phyloP scores from a whole-genome alignment of 2,113 vertebrate genomes.

The Halcyon malimbica region DNA sequence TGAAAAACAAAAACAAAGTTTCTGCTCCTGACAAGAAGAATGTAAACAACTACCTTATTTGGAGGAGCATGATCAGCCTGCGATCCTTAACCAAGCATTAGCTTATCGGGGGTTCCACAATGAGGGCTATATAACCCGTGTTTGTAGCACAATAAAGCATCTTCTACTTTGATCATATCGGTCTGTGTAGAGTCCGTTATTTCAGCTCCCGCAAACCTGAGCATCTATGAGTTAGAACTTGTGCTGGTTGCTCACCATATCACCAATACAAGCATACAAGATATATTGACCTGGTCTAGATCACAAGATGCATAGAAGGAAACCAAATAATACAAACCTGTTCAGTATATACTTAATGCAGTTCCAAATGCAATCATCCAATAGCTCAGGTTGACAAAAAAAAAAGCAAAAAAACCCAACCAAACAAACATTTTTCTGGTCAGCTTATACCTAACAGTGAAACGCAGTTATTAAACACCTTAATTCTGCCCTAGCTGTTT shows the following conservation, averaged over 20 bases:
- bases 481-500: neutral
- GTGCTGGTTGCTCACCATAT: neutral
- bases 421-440: neutral
- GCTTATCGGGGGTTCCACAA: too few species aligned
- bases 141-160: too few species aligned
- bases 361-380: neutral
- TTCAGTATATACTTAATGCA: neutral
- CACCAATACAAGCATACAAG: neutral
- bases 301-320: neutral
- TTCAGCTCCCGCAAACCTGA: neutral
- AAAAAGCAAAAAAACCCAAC: neutral
- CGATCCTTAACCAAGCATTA: too few species aligned
- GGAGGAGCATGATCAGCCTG: too few species aligned
- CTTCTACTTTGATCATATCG: too few species aligned
- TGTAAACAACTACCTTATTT: too few species aligned
- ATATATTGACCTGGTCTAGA: neutral
- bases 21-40: too few species aligned
- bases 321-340: neutral
- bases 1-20: too few species aligned
- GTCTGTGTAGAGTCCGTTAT: too few species aligned
- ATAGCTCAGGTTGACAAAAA: neutral
- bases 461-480: neutral
- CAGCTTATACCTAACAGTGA: neutral
- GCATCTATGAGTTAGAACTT: neutral
- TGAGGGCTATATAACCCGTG: too few species aligned